These are phyloP conservation scores for Melipona quadrifasciata DNA, from an alignment of 1,140 invertebrate species.

Conservation along the genomic window DNA sequence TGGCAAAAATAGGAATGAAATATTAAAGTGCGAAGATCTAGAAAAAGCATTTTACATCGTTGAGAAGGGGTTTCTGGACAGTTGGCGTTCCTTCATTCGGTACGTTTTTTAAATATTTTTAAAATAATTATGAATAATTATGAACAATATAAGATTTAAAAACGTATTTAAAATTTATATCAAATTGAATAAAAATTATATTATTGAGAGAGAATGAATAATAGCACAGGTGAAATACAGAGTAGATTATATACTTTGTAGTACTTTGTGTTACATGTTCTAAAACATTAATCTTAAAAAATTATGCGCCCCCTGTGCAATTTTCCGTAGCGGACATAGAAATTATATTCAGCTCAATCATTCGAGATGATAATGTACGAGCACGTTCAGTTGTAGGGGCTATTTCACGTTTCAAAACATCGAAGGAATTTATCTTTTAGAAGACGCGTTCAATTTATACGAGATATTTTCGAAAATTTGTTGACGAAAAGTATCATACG, in stretches of 20 bases:
- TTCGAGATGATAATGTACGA: too few relatives aligned
- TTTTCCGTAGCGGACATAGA: background rate
- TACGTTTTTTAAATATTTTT: slow-evolving; percentile 28
- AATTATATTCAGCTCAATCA: background rate
- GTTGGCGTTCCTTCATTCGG: slow-evolving; percentile 78
- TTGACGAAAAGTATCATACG: too few relatives aligned
- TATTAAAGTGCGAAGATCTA: slow-evolving; percentile 61
- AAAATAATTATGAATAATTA: background rate
- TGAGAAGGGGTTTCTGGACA: slow-evolving; percentile 75
- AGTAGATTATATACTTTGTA: background rate
- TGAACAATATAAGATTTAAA: background rate
- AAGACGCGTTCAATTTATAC: too few relatives aligned
- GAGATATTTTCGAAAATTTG: too few relatives aligned
- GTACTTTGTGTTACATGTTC: background rate
- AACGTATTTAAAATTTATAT: background rate
- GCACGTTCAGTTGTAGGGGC: too few relatives aligned
- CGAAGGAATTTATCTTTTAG: too few relatives aligned
- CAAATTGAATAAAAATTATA: background rate
- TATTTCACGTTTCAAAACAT: too few relatives aligned
- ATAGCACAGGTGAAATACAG: too few relatives aligned
- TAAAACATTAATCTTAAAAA: background rate
- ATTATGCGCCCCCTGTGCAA: background rate
- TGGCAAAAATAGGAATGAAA: slow-evolving; percentile 71
- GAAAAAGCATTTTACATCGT: slow-evolving; percentile 72
- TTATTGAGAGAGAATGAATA: background rate